Evolutionary conservation across 2,888 invertebrate genomes (phyloP), one percentile per base, ranked within the genome.

Genomic region (Sarcophaga rosellei): DNA sequence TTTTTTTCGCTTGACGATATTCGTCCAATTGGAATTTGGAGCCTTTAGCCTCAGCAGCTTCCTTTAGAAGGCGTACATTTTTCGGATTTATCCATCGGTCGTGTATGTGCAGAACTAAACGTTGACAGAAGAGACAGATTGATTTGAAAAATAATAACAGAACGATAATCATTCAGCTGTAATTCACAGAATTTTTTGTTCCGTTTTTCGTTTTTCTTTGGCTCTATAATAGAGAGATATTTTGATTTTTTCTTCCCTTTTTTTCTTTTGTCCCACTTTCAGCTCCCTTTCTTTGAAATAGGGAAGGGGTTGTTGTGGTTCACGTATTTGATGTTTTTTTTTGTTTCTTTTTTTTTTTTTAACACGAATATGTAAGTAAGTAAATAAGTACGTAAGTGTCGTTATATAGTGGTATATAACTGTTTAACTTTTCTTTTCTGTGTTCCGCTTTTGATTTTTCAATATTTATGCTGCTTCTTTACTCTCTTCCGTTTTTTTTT

Each of bases 81-180:
- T 89, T 89, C 17, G 92, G 91, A 88, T 93, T 93, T 86, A 93
- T 91, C 91, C 93, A 93, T 90, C 91, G 90, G 89, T 93, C 92
- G 88, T 93, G 92, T 89, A 92, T 89, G 88, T 90, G 89, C 87
- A 93, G 89, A 82, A 93, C 92, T 84, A 93, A 90, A 70, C 91
- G 92, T 90, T 93, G 93, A 85, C 93, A 92, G 88, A 92, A 93
- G 86, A 92, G 90, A 89, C 93, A 93, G 89, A 93, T 90, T 89
- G 93, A 93, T 92, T 92, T 92, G 82, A 93, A 92, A 88, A 93
- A 91, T 89, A 93, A 88, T 84, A 93, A 88, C 89, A 93, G 88
- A 85, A 93, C 92, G 91, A 93, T 91, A 93, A 93, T 93, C 93
- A 93, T 93, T 91, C 90, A 91, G 88, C 88, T 88, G 85, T 82